Percentiles rank a stretch among this genome's conserved stretches.
phyloP scores from a whole-genome alignment of 2,113 vertebrate genomes.

The Platichthys stellatus region DNA sequence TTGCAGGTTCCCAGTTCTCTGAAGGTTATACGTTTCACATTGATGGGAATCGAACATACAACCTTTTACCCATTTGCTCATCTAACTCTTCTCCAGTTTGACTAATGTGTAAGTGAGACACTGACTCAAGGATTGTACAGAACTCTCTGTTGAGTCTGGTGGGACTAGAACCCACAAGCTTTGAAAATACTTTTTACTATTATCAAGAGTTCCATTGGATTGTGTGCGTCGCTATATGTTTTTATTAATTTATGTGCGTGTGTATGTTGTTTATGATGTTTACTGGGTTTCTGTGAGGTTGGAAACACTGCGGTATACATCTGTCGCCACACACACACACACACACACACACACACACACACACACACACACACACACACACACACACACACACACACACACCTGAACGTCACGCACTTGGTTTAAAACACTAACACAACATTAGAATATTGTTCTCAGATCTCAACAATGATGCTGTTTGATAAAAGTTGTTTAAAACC shows the following conservation, averaged over 20 bases:
- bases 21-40: too few relatives aligned
- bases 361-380: conserved; percentile 29
- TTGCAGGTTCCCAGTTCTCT: too few relatives aligned
- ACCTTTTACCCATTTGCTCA: too few relatives aligned
- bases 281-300: conserved; percentile 27
- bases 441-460: conserved; percentile 8
- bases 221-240: neutral
- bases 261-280: conserved; percentile 42
- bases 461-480: neutral
- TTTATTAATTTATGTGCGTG: conserved; percentile 10
- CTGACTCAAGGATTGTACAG: too few relatives aligned
- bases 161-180: neutral
- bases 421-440: conserved; percentile 19
- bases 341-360: conserved; percentile 33
- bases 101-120: too few relatives aligned
- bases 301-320: conserved; percentile 55
- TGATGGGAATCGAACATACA: too few relatives aligned
- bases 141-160: too few relatives aligned
- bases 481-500: too few relatives aligned
- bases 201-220: too few relatives aligned
- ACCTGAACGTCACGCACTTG: conserved; percentile 23
- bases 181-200: too few relatives aligned
- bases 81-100: too few relatives aligned
- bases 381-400: conserved; percentile 17
- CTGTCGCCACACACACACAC: conserved; percentile 29